Conservation (phyloP, 2,797 vertebrate species). For the Pipistrellus pygmaeus region DNA sequence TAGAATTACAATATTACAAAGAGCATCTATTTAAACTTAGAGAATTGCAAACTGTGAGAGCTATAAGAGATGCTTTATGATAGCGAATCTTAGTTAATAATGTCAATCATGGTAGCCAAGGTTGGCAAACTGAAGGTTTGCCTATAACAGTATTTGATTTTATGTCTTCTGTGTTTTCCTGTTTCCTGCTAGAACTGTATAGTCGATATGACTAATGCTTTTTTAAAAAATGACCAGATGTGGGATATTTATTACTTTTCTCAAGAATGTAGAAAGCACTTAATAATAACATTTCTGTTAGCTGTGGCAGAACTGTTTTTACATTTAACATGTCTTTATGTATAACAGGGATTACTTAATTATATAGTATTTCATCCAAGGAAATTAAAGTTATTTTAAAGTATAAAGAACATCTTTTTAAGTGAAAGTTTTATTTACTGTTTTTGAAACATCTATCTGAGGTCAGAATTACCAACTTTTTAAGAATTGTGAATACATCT, state of each 20-base stretch:
- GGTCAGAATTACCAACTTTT: conserved; percentile 34
- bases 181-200: not conserved
- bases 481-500: conserved; percentile 45
- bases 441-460: conserved; percentile 47
- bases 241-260: conserved; percentile 8
- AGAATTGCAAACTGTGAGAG: not conserved
- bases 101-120: not conserved
- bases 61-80: not conserved
- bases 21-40: not conserved
- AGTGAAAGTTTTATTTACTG: conserved; percentile 18
- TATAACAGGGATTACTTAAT: conserved; percentile 70
- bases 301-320: conserved; percentile 57
- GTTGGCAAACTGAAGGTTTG: not conserved
- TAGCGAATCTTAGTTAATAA: not conserved
- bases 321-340: conserved; percentile 21
- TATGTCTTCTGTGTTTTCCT: conserved; percentile 34
- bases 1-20: not conserved
- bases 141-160: not conserved
- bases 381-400: conserved; percentile 78
- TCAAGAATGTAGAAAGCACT: conserved; percentile 73
- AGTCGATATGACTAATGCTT: not conserved
- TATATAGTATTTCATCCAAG: conserved; percentile 58
- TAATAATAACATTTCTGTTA: conserved; percentile 64
- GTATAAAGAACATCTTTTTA: conserved; percentile 65
- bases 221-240: not conserved